A percentile compares a stretch with the other conserved stretches of the same genome.
phyloP scores from a whole-genome alignment of 2,888 invertebrate genomes.

The Scelioninae gen. 1 region DNA sequence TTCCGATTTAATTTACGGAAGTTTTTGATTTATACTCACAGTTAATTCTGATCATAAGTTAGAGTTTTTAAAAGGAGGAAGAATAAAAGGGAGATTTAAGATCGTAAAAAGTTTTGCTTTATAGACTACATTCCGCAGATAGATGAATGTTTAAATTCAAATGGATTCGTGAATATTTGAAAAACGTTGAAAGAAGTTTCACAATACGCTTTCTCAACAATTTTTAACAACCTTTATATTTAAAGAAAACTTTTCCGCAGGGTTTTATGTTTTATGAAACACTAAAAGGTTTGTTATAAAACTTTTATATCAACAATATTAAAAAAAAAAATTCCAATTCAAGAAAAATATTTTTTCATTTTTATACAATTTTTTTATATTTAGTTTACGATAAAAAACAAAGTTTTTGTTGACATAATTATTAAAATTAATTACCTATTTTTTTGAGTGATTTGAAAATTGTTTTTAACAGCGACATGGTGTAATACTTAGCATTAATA shows the following conservation, averaged over 20 bases:
- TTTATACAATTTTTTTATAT: too few species aligned
- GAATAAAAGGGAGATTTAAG: neutral
- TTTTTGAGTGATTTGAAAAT: neutral
- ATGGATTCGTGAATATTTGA: neutral
- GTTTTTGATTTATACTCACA: slow-evolving; percentile 9
- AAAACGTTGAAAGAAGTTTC: neutral
- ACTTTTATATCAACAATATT: too few species aligned
- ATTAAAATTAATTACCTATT: neutral
- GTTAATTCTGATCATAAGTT: neutral
- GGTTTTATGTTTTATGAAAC: too few species aligned
- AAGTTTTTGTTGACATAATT: neutral
- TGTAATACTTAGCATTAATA: slow-evolving; percentile 5
- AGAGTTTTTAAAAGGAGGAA: slow-evolving; percentile 4
- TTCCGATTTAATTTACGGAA: slow-evolving; percentile 3
- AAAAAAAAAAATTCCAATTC: too few species aligned
- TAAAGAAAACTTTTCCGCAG: too few species aligned
- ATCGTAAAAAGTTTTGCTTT: slow-evolving; percentile 7
- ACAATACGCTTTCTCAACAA: neutral
- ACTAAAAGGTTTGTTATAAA: too few species aligned
- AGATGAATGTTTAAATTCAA: neutral
- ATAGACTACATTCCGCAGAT: neutral
- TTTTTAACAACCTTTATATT: too few species aligned
- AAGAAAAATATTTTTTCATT: too few species aligned
- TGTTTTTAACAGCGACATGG: neutral
- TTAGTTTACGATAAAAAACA: too few species aligned